phyloP scores from a whole-genome alignment of 92 coral and sea anemone genomes.

The Pocillopora grandis region DNA sequence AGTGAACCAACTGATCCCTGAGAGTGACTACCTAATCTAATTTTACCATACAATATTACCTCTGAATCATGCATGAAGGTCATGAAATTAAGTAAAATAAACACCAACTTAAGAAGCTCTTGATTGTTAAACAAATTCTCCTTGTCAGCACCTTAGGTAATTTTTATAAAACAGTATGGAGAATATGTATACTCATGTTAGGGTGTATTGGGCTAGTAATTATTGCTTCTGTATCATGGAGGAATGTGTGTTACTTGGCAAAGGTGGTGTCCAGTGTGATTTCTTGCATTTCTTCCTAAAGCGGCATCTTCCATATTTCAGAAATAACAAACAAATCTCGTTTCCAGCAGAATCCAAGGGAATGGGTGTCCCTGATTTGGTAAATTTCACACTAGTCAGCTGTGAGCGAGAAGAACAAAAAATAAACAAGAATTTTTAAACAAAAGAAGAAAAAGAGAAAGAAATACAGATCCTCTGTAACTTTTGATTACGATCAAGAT shows the following conservation, averaged over 20 bases:
- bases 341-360: constrained; percentile 64
- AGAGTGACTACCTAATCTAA: no score
- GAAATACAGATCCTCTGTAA: neutral
- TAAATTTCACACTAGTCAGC: constrained; percentile 37
- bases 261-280: constrained; percentile 85
- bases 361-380: constrained; percentile 64
- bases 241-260: constrained; percentile 51
- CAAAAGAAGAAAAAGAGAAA: neutral
- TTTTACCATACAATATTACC: no score
- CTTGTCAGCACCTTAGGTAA: no score
- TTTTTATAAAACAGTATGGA: no score
- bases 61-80: no score
- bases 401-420: neutral
- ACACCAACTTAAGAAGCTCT: no score
- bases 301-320: constrained; percentile 84
- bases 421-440: neutral
- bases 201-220: neutral
- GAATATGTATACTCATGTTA: neutral
- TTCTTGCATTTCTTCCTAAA: constrained; percentile 69
- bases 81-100: no score
- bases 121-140: no score
- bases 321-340: constrained; percentile 75
- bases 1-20: no score
- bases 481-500: no score
- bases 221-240: no score